Conservation (phyloP, 2,113 vertebrate species). For the Dryoscopus gambensis region DNA sequence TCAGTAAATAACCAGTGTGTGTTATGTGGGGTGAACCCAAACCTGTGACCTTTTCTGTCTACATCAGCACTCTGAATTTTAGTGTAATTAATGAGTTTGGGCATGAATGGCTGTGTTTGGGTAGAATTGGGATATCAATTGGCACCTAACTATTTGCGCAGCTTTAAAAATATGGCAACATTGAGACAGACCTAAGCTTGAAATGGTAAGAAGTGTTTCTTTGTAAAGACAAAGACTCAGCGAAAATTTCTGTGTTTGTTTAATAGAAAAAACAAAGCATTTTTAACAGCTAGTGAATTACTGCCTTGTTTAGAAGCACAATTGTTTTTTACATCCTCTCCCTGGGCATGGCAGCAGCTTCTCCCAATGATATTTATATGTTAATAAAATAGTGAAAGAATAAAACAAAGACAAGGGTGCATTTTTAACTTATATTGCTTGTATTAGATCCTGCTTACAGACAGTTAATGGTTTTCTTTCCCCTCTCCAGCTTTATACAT, state of each 20-base stretch:
- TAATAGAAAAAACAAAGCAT: not conserved
- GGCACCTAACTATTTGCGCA: not conserved
- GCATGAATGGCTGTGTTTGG: not conserved
- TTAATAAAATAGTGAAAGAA: constrained; percentile 54
- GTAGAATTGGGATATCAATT: not conserved
- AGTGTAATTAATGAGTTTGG: not conserved
- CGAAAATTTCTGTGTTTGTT: not conserved
- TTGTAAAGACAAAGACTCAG: not conserved
- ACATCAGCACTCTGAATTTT: not conserved
- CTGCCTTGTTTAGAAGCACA: not conserved
- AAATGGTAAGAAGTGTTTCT: not conserved
- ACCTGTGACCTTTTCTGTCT: not conserved
- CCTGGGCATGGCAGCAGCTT: constrained; percentile 3
- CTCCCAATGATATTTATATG: constrained; percentile 47
- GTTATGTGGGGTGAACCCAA: not conserved
- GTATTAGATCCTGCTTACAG: constrained; percentile 12
- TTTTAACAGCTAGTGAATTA: constrained; percentile 27
- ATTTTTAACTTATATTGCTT: constrained; percentile 36
- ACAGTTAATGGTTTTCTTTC: not conserved
- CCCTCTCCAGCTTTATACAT: constrained; percentile 1
- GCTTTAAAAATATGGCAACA: not conserved
- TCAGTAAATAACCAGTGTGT: not conserved
- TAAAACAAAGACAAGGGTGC: constrained; percentile 26
- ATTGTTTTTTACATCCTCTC: not conserved
- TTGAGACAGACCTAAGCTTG: not conserved